Conservation (phyloP, 1,140 invertebrate genomes). For the Leptopilina boulardi region DNA sequence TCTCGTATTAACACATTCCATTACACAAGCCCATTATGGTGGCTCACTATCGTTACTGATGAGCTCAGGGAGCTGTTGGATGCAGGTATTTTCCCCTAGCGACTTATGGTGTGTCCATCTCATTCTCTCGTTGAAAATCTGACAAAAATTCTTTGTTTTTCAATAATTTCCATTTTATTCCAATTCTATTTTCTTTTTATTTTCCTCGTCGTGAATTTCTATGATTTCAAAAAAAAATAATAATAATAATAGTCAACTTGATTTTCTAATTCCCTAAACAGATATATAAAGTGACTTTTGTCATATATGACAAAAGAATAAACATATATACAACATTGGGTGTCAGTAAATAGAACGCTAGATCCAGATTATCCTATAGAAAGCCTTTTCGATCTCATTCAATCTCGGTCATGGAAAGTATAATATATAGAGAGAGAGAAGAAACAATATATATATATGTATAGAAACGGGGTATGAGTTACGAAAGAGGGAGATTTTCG, state of each 20-base stretch:
- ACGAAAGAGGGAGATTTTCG: conserved; percentile 52
- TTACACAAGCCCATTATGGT: conserved; percentile 64
- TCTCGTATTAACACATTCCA: conserved; percentile 71
- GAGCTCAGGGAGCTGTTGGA: conserved; percentile 58
- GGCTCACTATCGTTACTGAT: conserved; percentile 60
- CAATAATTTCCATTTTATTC: neutral
- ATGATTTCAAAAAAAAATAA: too few relatives aligned
- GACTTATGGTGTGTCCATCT: neutral
- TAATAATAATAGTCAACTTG: too few relatives aligned
- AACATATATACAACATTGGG: neutral
- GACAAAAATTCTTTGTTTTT: neutral
- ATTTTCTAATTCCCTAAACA: neutral
- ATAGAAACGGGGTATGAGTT: conserved; percentile 43
- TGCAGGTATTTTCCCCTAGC: neutral
- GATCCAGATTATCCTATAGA: conserved; percentile 47
- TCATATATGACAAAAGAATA: neutral
- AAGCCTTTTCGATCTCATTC: conserved; percentile 40
- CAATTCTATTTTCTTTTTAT: too few relatives aligned
- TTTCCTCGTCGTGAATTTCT: too few relatives aligned
- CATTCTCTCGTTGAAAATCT: neutral
- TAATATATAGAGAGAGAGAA: too few relatives aligned
- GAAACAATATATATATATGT: conserved; percentile 42
- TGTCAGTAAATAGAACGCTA: conserved; percentile 39
- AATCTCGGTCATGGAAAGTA: conserved; percentile 38
- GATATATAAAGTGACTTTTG: neutral